phyloP scores from a whole-genome alignment of 2,888 invertebrate species.

The Helleia helle region DNA sequence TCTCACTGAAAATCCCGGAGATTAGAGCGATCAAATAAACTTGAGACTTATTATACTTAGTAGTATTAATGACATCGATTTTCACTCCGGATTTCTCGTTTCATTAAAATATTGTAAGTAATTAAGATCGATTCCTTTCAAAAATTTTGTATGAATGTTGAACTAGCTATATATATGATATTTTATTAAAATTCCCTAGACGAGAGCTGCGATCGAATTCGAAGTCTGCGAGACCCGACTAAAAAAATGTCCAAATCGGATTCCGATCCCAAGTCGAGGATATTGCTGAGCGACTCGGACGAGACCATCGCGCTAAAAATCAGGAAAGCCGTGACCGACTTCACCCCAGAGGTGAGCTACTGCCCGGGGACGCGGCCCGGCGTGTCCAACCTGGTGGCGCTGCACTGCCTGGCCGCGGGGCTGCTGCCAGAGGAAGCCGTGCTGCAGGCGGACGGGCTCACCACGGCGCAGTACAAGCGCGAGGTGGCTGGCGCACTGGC shows the following conservation, averaged over 20 bases:
- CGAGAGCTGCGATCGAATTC: conserved; percentile 77
- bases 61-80: no score
- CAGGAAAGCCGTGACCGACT: conserved; percentile 94
- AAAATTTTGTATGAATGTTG: no score
- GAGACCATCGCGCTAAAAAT: conserved; percentile 58
- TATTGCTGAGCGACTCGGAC: conserved; percentile 82
- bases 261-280: conserved; percentile 81
- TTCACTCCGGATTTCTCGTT: no score
- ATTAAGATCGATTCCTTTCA: no score
- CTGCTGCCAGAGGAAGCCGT: conserved; percentile 79
- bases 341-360: conserved; percentile 86
- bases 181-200: conserved; percentile 37
- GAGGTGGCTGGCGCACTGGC: conserved; percentile 40
- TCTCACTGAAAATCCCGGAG: no score
- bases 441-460: conserved; percentile 75
- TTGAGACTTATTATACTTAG: no score
- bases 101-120: no score
- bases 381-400: conserved; percentile 89
- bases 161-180: no score
- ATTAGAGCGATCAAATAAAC: no score
- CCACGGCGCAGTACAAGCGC: conserved; percentile 80
- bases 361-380: conserved; percentile 87
- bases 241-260: conserved; percentile 99
- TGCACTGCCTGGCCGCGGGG: conserved; percentile 84
- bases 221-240: conserved; percentile 87